Conservation (phyloP, 64 coral and sea anemone genomes). For the Porites lutea region DNA sequence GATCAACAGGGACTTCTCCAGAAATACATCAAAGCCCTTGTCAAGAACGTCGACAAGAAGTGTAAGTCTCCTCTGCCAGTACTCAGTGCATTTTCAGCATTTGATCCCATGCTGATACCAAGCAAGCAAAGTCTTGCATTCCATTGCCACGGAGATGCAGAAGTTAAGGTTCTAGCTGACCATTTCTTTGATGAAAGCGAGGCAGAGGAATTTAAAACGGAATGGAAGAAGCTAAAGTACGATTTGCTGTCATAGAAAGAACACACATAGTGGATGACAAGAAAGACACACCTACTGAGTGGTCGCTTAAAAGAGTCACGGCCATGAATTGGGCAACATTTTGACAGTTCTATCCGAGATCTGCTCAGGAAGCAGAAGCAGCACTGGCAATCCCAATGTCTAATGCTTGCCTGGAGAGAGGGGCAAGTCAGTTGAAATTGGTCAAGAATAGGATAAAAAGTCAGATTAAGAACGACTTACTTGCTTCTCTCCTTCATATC, state of each 20-base stretch:
- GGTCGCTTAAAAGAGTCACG: constrained; percentile 61
- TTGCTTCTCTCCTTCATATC: constrained; percentile 40
- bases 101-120: constrained; percentile 42
- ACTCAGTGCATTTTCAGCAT: constrained; percentile 44
- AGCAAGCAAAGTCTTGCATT: constrained; percentile 53
- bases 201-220: constrained; percentile 15
- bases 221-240: constrained; percentile 58
- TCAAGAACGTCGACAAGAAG: background rate
- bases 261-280: constrained; percentile 52
- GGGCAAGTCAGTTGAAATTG: constrained; percentile 42
- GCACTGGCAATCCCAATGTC: constrained; percentile 40
- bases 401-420: constrained; percentile 61
- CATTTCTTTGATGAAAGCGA: constrained; percentile 51
- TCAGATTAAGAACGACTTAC: constrained; percentile 45
- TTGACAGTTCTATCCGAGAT: constrained; percentile 49
- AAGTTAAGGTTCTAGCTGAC: constrained; percentile 56
- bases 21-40: background rate
- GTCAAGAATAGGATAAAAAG: constrained; percentile 33
- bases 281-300: constrained; percentile 57
- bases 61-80: constrained; percentile 22
- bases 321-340: constrained; percentile 67
- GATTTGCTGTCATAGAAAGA: constrained; percentile 64
- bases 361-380: constrained; percentile 55
- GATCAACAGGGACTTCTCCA: background rate
- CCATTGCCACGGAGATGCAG: constrained; percentile 44